These are phyloP conservation scores for Chymomyza amoena DNA, from an alignment of 2,888 invertebrate species.

Conservation along the genomic window DNA sequence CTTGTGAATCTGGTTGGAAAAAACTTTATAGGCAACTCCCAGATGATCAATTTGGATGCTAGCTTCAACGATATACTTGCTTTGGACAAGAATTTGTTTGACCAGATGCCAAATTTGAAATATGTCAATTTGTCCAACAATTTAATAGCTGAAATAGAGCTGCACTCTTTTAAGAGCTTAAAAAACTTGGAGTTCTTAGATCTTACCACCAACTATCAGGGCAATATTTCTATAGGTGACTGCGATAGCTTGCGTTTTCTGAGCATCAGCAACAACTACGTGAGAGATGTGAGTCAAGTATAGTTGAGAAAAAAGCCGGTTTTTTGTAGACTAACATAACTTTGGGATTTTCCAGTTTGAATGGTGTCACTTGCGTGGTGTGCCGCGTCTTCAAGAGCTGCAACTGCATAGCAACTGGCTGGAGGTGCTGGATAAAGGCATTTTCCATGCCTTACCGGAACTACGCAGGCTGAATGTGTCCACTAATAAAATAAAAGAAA, in stretches of 20 bases:
- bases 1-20: constrained; percentile 49
- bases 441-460: constrained; percentile 58
- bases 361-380: constrained; percentile 48
- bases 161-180: constrained; percentile 52
- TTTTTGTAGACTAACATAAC: background rate
- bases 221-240: constrained; percentile 59
- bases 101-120: constrained; percentile 55
- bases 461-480: constrained; percentile 67
- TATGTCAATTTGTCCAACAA: constrained; percentile 73
- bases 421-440: constrained; percentile 55
- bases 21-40: constrained; percentile 48
- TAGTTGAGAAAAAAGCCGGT: too few relatives aligned
- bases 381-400: constrained; percentile 59
- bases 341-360: constrained; percentile 49
- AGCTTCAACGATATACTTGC: constrained; percentile 65
- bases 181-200: constrained; percentile 56
- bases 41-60: constrained; percentile 64
- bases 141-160: constrained; percentile 53
- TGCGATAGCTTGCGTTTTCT: constrained; percentile 55
- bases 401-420: constrained; percentile 64
- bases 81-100: constrained; percentile 44
- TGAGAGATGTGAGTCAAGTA: constrained; percentile 60
- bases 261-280: constrained; percentile 67
- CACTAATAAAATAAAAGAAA: constrained; percentile 59
- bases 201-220: constrained; percentile 65